Conservation (phyloP, 2,113 vertebrate genomes). For the Coturnix japonica region DNA sequence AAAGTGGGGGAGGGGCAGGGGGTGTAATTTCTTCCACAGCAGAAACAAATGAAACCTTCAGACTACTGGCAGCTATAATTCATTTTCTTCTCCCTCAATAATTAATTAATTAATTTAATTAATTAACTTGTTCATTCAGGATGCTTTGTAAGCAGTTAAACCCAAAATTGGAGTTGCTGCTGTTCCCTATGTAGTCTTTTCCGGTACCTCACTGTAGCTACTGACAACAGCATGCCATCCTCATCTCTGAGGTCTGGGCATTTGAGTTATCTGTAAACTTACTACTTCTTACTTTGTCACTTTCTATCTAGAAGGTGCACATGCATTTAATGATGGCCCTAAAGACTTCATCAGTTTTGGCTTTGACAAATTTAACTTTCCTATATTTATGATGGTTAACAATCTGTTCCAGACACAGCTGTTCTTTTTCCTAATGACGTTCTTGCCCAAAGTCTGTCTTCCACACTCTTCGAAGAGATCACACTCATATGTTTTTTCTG, state of each 20-base stretch:
- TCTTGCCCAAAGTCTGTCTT: neutral
- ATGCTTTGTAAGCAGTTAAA: neutral
- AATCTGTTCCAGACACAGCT: neutral
- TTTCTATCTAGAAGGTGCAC: neutral
- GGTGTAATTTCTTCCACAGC: neutral
- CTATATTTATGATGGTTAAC: accelerated
- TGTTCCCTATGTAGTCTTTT: neutral
- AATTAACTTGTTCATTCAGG: neutral
- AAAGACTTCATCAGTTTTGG: neutral
- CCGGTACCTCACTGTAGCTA: accelerated
- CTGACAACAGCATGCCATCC: neutral
- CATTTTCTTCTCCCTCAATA: neutral
- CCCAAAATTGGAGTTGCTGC: neutral
- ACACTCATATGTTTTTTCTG: neutral
- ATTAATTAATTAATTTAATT: neutral
- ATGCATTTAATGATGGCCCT: neutral
- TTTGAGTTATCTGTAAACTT: neutral
- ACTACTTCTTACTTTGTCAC: neutral
- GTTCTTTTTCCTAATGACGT: neutral
- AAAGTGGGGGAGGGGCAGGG: accelerated
- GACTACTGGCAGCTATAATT: neutral
- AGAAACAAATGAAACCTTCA: neutral
- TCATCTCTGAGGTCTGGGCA: neutral
- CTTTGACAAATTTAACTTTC: neutral
- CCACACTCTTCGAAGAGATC: neutral